Evolutionary conservation across 1,140 invertebrate species (phyloP).

Genomic region (Tetramorium alpestre): DNA sequence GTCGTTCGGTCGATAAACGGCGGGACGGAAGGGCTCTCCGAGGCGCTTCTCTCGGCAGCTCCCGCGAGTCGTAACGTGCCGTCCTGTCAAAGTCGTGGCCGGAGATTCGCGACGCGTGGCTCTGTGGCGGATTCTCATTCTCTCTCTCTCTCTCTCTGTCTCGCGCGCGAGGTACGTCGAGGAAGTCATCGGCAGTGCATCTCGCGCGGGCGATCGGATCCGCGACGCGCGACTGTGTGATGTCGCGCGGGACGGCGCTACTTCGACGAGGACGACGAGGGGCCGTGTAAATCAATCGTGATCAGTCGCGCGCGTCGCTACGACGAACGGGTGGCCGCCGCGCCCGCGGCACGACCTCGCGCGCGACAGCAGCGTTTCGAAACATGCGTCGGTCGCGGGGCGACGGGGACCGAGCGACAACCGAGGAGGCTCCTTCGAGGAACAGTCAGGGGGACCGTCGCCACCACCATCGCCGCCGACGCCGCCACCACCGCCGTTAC

Average conservation of each 20-base stretch:
- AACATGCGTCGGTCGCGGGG: slow-evolving; percentile 53
- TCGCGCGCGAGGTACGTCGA: background rate
- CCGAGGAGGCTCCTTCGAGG: slow-evolving; percentile 67
- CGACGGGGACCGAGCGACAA: slow-evolving; percentile 63
- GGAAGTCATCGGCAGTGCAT: background rate
- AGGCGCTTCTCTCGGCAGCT: slow-evolving; percentile 58
- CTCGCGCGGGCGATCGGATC: background rate
- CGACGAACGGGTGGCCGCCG: slow-evolving; percentile 26
- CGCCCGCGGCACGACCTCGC: background rate
- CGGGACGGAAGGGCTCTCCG: slow-evolving; percentile 59
- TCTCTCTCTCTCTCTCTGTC: background rate
- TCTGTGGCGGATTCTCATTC: background rate
- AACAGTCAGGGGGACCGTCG: slow-evolving; percentile 69
- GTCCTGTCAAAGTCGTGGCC: slow-evolving; percentile 51
- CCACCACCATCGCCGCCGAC: slow-evolving; percentile 30
- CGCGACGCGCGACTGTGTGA: slow-evolving; percentile 39
- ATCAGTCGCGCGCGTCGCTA: slow-evolving; percentile 10
- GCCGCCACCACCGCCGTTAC: slow-evolving; percentile 45
- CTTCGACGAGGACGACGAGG: slow-evolving; percentile 38
- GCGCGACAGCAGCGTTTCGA: slow-evolving; percentile 38
- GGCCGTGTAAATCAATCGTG: slow-evolving; percentile 39
- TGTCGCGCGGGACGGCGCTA: slow-evolving; percentile 22
- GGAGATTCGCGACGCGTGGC: slow-evolving; percentile 46
- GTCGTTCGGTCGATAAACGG: slow-evolving; percentile 81
- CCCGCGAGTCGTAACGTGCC: slow-evolving; percentile 26